Conservation (phyloP, 2,113 vertebrate genomes). For the Grantiella picta region DNA sequence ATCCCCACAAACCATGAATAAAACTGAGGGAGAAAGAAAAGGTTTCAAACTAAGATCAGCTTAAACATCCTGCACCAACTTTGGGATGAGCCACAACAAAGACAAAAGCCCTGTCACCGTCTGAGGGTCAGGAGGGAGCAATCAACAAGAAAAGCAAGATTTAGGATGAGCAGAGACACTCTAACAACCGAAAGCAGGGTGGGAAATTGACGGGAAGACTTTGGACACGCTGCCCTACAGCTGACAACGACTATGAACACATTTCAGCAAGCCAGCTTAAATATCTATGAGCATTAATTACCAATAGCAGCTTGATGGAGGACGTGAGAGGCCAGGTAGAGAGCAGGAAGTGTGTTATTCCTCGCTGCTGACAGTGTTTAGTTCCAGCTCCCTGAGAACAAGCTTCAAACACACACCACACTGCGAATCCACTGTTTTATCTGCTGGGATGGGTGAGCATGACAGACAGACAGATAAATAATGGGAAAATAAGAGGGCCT, state of each 20-base stretch:
- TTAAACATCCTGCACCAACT: not conserved
- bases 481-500: constrained; percentile 1
- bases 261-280: not conserved
- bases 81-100: not conserved
- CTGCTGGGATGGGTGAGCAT: not conserved
- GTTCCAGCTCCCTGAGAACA: not conserved
- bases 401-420: not conserved
- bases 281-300: not conserved
- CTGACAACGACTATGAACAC: not conserved
- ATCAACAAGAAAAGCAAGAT: not conserved
- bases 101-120: not conserved
- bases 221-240: not conserved
- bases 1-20: not conserved
- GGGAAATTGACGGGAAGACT: not conserved
- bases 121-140: not conserved
- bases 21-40: not conserved
- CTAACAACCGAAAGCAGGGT: not conserved
- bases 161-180: not conserved
- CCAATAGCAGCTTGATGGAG: not conserved
- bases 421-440: not conserved
- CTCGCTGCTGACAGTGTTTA: not conserved
- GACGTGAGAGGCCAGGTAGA: not conserved
- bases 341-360: not conserved
- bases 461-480: constrained; percentile 6
- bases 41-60: not conserved